Base-by-base conservation (phyloP, 2,888 invertebrate species). In the Fragum fragum region DNA sequence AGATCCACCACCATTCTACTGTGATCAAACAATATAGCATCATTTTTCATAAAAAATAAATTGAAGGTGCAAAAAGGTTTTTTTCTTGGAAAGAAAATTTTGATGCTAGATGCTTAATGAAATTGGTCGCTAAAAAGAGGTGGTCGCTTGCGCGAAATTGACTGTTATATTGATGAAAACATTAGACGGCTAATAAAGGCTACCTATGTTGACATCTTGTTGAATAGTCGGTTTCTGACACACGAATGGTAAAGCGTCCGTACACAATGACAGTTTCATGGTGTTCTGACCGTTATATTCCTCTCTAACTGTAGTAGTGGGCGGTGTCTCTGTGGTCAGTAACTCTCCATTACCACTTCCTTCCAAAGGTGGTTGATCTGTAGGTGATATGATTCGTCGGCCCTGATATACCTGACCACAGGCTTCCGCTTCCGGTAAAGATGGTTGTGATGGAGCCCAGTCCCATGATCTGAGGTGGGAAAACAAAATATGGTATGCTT, bases 141-240 rank as follows among this genome's bases (percentile, higher is more conserved):
- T n/a, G n/a, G n/a, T n/a, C n/a, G n/a, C n/a, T n/a, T n/a, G n/a
- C n/a, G n/a, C n/a, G n/a, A n/a, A n/a, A n/a, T n/a, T n/a, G n/a
- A n/a, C n/a, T n/a, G n/a, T n/a, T n/a, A n/a, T n/a, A n/a, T n/a
- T n/a, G n/a, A n/a, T n/a, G n/a, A n/a, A n/a, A n/a, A n/a, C n/a
- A n/a, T n/a, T n/a, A n/a, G n/a, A n/a, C n/a, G n/a, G n/a, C n/a
- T n/a, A n/a, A n/a, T n/a, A n/a, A n/a, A n/a, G n/a, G n/a, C n/a
- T 70, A 79, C 79, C 23, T 23, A 6, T 28, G 21, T 16, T 32
- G 5, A 75, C 79, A 9, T 63, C 26, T 23, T 7, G 21, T 16
- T 3, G 16, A 9, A 57, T 42, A 9, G 66, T 61, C 2, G 76
- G 68, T 55, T 70, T 76, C 70, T 76, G 81, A 39, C 81, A 81